Evolutionary conservation across 2,113 vertebrate species (phyloP).

Genomic region (Scolopax mira): DNA sequence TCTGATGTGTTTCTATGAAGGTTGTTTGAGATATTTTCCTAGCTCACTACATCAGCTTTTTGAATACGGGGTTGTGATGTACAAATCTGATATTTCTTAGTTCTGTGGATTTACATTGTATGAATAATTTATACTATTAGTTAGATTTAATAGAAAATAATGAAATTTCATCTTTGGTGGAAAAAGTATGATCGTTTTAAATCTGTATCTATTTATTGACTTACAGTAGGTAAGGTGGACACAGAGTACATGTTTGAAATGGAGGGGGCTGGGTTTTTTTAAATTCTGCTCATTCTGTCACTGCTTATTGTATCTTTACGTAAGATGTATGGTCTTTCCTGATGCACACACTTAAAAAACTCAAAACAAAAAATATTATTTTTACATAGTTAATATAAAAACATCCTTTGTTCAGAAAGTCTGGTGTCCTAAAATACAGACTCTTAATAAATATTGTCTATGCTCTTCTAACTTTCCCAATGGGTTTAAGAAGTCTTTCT

Average conservation of each 20-base stretch:
- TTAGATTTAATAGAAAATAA: neutral
- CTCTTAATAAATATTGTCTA: neutral
- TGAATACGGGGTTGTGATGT: neutral
- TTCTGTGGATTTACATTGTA: neutral
- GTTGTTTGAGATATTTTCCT: neutral
- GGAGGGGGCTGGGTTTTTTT: neutral
- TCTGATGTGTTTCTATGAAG: neutral
- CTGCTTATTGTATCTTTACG: neutral
- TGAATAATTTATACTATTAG: neutral
- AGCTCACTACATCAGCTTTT: neutral
- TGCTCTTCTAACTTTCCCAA: neutral
- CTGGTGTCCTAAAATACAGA: neutral
- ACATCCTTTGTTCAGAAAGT: neutral
- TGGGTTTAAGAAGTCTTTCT: neutral
- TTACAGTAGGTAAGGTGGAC: neutral
- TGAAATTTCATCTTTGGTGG: accelerated
- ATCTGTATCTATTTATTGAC: neutral
- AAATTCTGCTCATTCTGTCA: neutral
- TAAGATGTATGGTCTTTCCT: neutral
- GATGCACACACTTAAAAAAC: neutral
- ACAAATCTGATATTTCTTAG: neutral
- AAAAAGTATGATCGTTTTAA: neutral
- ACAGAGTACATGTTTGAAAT: neutral
- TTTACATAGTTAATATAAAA: neutral
- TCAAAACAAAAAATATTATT: neutral